A percentile compares a stretch with the other conserved stretches of the same genome.
Conservation (phyloP, 1,140 invertebrate genomes). For the Heterodera schachtii region DNA sequence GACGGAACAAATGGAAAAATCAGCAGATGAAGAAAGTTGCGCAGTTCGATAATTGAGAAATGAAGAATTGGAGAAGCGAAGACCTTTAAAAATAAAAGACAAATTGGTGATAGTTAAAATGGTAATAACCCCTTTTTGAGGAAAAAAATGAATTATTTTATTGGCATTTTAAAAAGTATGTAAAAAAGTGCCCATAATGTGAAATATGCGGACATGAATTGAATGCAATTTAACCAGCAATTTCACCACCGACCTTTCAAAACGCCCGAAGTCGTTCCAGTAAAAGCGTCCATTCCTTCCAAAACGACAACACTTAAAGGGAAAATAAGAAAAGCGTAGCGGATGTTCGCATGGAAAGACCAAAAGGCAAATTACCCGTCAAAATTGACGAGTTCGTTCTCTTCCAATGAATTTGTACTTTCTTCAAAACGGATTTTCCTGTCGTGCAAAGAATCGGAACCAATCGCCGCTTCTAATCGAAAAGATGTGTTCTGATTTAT, state of each 20-base stretch:
- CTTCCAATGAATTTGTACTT: neutral
- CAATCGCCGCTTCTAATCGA: neutral
- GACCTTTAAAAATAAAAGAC: neutral
- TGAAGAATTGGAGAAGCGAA: conserved; percentile 10
- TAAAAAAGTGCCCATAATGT: neutral
- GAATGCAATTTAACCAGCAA: neutral
- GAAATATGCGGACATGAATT: no score
- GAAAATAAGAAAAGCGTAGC: no score
- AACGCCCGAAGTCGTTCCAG: conserved; percentile 38
- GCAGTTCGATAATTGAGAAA: conserved; percentile 24
- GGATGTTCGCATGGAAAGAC: no score
- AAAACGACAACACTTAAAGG: conserved; percentile 11
- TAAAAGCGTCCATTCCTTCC: conserved; percentile 32
- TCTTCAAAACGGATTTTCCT: conserved; percentile 9
- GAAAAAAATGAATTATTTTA: no score
- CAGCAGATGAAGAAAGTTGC: neutral
- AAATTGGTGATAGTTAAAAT: no score
- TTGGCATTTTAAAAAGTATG: no score
- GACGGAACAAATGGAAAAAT: neutral
- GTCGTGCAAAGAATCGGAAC: neutral
- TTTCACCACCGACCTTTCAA: conserved; percentile 28
- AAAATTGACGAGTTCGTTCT: conserved; percentile 20
- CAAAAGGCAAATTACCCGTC: conserved; percentile 7
- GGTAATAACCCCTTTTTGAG: no score
- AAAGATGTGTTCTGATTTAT: conserved; percentile 1